Percentiles rank a stretch among this genome's conserved stretches.
Conservation (phyloP, 2,113 vertebrate species). For the Dasyurus viverrinus region DNA sequence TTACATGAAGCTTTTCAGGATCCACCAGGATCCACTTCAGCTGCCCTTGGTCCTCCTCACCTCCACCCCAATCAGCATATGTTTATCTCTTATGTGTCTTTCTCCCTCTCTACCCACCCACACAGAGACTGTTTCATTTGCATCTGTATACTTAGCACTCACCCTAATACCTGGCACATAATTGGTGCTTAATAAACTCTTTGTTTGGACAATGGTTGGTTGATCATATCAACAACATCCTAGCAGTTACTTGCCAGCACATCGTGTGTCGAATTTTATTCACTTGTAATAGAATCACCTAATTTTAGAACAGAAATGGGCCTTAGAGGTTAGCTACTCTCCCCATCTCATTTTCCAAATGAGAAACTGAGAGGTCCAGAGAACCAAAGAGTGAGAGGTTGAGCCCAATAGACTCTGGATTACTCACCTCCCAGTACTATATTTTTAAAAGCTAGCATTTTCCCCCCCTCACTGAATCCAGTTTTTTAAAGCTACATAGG, state of each 20-base stretch:
- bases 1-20: background rate
- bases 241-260: too few species aligned
- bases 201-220: background rate
- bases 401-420: background rate
- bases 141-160: background rate
- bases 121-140: background rate
- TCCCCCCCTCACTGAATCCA: background rate
- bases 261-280: background rate
- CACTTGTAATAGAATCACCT: background rate
- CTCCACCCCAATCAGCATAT: background rate
- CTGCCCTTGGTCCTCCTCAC: too few species aligned
- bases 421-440: background rate
- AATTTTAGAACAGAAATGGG: background rate
- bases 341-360: background rate
- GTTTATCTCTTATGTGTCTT: background rate
- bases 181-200: background rate
- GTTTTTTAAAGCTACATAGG: background rate
- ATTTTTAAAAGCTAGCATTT: background rate
- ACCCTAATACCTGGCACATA: background rate
- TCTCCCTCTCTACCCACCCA: background rate
- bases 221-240: background rate
- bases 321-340: background rate
- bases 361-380: background rate
- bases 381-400: background rate
- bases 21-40: background rate